These are phyloP conservation scores for Euura saliciscinereae DNA, from an alignment of 1,140 invertebrate species.

Conservation along the genomic window DNA sequence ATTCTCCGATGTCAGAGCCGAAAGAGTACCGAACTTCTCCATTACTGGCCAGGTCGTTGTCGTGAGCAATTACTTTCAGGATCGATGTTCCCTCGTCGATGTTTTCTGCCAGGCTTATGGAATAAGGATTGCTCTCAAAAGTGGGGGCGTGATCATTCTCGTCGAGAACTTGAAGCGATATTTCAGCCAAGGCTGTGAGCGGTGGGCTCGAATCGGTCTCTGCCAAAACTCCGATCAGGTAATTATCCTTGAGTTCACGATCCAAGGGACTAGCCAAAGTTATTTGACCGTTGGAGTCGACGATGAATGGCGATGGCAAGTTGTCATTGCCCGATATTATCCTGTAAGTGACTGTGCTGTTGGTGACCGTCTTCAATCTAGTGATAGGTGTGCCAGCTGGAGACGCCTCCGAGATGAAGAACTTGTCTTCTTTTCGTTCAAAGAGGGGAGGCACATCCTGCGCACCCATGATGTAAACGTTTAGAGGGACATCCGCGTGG, in stretches of 20 bases:
- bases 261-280: slow-evolving; percentile 75
- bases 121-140: slow-evolving; percentile 86
- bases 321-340: slow-evolving; percentile 71
- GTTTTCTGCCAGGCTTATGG: slow-evolving; percentile 80
- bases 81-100: slow-evolving; percentile 77
- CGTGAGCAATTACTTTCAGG: slow-evolving; percentile 80
- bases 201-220: slow-evolving; percentile 79
- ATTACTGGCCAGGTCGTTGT: slow-evolving; percentile 83
- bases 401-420: slow-evolving; percentile 82
- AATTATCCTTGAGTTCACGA: slow-evolving; percentile 73
- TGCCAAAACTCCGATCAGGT: slow-evolving; percentile 82
- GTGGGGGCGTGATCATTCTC: slow-evolving; percentile 89
- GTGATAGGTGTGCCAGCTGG: slow-evolving; percentile 70
- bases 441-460: slow-evolving; percentile 75
- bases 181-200: slow-evolving; percentile 74
- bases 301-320: slow-evolving; percentile 67
- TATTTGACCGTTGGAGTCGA: slow-evolving; percentile 77
- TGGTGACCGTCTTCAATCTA: slow-evolving; percentile 66
- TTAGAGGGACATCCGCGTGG: slow-evolving; percentile 80
- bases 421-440: slow-evolving; percentile 72
- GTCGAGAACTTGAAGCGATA: slow-evolving; percentile 83
- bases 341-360: slow-evolving; percentile 68
- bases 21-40: slow-evolving; percentile 84
- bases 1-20: slow-evolving; percentile 63
- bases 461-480: slow-evolving; percentile 75